These are phyloP conservation scores for Meta bourneti DNA, from an alignment of 2,888 invertebrate genomes.

Conservation along the genomic window DNA sequence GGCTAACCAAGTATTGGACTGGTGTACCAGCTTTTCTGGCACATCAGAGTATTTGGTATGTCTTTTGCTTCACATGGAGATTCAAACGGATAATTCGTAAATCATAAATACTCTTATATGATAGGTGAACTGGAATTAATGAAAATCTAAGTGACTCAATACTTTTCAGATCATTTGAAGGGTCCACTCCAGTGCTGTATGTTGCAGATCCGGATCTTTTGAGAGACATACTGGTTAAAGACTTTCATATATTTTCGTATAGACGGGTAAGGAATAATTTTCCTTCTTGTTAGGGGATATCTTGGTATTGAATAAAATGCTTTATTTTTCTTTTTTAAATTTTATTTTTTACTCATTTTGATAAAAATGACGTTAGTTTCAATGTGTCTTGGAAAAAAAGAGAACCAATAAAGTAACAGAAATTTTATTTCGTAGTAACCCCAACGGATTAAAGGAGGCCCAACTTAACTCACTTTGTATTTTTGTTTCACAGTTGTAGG, in stretches of 20 bases:
- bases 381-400: too few relatives aligned
- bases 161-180: conserved; percentile 27
- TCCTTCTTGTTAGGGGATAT: neutral
- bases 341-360: neutral
- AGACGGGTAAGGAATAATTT: conserved; percentile 13
- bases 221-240: conserved; percentile 42
- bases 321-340: neutral
- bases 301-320: neutral
- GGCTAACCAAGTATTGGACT: too few relatives aligned
- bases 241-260: conserved; percentile 23
- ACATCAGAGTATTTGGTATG: too few relatives aligned
- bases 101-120: neutral
- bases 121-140: neutral
- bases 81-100: neutral
- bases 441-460: too few relatives aligned
- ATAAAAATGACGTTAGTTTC: neutral
- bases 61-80: too few relatives aligned
- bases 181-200: neutral
- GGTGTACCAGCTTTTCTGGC: too few relatives aligned
- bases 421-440: too few relatives aligned
- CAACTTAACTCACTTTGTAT: too few relatives aligned
- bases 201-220: conserved; percentile 32
- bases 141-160: neutral
- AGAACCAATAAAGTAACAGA: too few relatives aligned
- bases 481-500: too few relatives aligned